Conservation (phyloP, 2,888 invertebrate genomes). For the Pterostichus madidus region DNA sequence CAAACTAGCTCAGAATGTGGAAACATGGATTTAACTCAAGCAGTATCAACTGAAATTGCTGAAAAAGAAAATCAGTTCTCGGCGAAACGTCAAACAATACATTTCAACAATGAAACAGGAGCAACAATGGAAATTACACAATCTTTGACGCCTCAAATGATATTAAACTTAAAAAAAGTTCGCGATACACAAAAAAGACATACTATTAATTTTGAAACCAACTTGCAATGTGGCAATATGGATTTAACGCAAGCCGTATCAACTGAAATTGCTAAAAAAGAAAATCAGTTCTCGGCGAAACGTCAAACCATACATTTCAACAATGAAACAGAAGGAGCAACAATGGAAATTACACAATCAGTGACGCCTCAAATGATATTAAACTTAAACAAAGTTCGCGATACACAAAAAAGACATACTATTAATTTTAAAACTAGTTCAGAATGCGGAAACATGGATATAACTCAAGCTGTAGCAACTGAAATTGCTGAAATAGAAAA, state of each 20-base stretch:
- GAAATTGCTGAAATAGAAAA: neutral
- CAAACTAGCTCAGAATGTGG: conserved; percentile 13
- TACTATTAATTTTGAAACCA: neutral
- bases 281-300: too few species aligned
- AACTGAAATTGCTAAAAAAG: too few species aligned
- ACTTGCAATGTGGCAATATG: neutral
- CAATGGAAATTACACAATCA: conserved; percentile 67
- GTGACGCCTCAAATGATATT: conserved; percentile 10
- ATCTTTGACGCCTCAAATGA: neutral
- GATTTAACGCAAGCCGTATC: too few species aligned
- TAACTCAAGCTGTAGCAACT: neutral
- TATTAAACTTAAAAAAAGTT: neutral
- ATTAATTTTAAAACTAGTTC: neutral
- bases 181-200: neutral
- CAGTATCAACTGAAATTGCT: neutral
- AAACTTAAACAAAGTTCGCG: neutral
- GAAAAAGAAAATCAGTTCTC: neutral
- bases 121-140: conserved; percentile 1
- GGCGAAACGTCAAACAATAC: too few species aligned
- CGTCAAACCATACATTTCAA: conserved; percentile 57
- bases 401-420: neutral
- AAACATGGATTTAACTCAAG: conserved; percentile 50
- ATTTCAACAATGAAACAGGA: neutral
- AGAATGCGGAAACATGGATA: conserved; percentile 49
- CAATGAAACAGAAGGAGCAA: conserved; percentile 19